Conservation (phyloP, 1,140 invertebrate species). For the Arion vulgaris region DNA sequence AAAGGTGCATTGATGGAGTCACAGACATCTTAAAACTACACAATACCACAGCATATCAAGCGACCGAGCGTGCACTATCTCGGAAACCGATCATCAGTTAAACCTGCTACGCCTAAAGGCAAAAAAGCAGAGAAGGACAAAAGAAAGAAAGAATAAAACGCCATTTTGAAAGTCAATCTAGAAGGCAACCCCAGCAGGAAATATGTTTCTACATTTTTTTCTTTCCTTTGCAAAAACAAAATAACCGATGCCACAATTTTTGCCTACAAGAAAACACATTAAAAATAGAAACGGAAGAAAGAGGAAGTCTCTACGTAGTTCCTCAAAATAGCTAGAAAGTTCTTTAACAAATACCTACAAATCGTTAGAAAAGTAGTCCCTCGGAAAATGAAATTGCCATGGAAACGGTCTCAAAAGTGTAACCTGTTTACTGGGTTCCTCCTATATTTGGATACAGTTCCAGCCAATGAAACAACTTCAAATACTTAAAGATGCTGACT, state of each 20-base stretch:
- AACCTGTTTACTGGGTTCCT: background rate
- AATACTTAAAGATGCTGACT: background rate
- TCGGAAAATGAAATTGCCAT: constrained; percentile 1
- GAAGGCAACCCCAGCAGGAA: background rate
- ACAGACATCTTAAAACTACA: no score
- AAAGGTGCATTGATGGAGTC: no score
- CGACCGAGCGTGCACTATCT: no score
- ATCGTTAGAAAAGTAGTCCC: constrained; percentile 14
- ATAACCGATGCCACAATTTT: background rate
- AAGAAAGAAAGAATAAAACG: background rate
- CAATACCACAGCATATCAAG: no score
- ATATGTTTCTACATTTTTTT: no score
- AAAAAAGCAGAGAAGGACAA: no score
- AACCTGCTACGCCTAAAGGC: no score
- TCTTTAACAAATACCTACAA: background rate
- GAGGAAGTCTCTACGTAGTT: constrained; percentile 10
- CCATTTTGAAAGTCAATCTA: background rate
- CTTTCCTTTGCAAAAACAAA: background rate
- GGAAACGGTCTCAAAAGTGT: constrained; percentile 10
- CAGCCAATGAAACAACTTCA: background rate
- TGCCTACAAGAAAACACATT: background rate
- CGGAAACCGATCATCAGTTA: no score
- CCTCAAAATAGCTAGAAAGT: background rate
- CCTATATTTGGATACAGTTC: constrained; percentile 11
- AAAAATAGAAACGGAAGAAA: background rate